These are phyloP conservation scores for Rana temporaria DNA, from an alignment of 2,113 vertebrate genomes.

Conservation along the genomic window DNA sequence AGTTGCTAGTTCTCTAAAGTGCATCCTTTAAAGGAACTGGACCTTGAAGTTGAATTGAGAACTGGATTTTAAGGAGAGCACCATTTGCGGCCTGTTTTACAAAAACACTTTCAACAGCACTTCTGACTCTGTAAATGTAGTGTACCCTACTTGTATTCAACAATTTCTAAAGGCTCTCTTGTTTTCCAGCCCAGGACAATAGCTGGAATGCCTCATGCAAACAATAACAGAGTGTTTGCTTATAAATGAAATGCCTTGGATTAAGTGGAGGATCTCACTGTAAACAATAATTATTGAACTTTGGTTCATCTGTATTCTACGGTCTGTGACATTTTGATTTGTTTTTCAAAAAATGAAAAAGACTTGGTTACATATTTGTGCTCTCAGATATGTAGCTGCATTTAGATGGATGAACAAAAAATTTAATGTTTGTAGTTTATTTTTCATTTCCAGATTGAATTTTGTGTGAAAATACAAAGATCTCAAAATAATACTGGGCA, in stretches of 20 bases:
- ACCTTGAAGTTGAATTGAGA: slow-evolving; percentile 40
- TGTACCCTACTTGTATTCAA: slow-evolving; percentile 6
- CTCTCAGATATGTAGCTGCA: not conserved
- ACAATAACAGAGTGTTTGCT: slow-evolving; percentile 11
- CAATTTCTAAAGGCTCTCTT: slow-evolving; percentile 8
- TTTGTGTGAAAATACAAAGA: no score
- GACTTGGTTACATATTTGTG: slow-evolving; percentile 4
- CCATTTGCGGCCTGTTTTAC: slow-evolving; percentile 23
- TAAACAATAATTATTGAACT: not conserved
- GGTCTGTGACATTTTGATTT: not conserved
- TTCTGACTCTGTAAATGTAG: not conserved
- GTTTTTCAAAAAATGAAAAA: not conserved
- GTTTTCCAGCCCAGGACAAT: not conserved
- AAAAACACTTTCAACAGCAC: slow-evolving; percentile 26
- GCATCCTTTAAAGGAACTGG: slow-evolving; percentile 68
- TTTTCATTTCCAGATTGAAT: not conserved
- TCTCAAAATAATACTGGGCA: no score
- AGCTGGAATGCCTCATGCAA: not conserved
- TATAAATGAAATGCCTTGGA: not conserved
- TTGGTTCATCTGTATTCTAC: no score
- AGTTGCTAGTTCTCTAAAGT: slow-evolving; percentile 68
- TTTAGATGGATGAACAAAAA: not conserved
- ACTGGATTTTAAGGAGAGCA: slow-evolving; percentile 8
- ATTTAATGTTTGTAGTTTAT: not conserved
- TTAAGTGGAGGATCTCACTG: not conserved